These are phyloP conservation scores for Paracyclopina nana DNA, from an alignment of 1,140 invertebrate species.

Conservation along the genomic window DNA sequence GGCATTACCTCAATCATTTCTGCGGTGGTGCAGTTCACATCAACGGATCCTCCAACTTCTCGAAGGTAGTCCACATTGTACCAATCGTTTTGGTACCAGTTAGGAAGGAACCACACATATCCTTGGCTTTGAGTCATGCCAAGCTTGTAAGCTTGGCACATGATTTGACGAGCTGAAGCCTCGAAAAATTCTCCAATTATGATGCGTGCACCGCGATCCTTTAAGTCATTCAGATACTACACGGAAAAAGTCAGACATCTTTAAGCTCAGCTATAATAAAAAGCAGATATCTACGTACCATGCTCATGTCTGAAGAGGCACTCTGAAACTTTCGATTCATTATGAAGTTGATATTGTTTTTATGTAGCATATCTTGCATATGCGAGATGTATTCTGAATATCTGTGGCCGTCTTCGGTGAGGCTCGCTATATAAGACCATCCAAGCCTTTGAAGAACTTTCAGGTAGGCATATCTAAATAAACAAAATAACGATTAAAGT, in stretches of 20 bases:
- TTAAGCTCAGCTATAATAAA: too few relatives aligned
- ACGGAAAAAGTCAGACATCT: conserved; percentile 18
- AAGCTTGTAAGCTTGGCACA: conserved; percentile 52
- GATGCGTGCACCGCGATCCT: conserved; percentile 39
- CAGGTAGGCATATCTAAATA: conserved; percentile 45
- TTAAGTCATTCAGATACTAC: conserved; percentile 46
- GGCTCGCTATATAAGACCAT: conserved; percentile 47
- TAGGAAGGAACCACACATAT: conserved; percentile 62
- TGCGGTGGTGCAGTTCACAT: conserved; percentile 33
- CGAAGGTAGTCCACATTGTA: conserved; percentile 36
- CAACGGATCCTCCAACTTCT: not conserved
- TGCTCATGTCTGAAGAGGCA: conserved; percentile 20
- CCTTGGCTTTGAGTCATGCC: conserved; percentile 33
- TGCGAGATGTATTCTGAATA: conserved; percentile 54
- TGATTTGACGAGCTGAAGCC: conserved; percentile 39
- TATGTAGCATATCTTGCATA: conserved; percentile 41
- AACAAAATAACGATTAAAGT: too few relatives aligned
- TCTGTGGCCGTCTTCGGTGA: conserved; percentile 57
- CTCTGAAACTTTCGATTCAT: conserved; percentile 47
- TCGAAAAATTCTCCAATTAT: conserved; percentile 61
- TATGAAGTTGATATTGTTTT: conserved; percentile 41
- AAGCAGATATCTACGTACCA: conserved; percentile 15
- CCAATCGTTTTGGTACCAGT: conserved; percentile 40
- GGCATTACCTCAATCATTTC: conserved; percentile 38
- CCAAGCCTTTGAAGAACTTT: conserved; percentile 39